Percentiles rank a stretch among this genome's conserved stretches.
Evolutionary conservation across 2,113 vertebrate species (phyloP).

Genomic region (Ibidorhyncha struthersii): DNA sequence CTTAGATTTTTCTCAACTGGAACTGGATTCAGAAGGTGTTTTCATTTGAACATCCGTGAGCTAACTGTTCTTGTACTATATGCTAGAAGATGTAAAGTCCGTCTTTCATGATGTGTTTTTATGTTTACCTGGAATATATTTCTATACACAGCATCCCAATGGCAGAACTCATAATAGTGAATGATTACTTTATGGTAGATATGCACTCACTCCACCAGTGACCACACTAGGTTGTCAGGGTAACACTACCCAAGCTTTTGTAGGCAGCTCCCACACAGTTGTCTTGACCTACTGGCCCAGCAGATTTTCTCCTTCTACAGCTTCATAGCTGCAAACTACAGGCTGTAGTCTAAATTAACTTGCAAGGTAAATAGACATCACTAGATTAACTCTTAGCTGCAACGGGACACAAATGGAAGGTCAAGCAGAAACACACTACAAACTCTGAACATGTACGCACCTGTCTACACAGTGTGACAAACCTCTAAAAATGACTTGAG

Average conservation of each 20-base stretch:
- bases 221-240: background rate
- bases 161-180: background rate
- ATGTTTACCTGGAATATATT: background rate
- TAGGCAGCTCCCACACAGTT: background rate
- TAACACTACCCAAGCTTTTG: background rate
- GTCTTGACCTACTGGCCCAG: background rate
- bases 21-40: background rate
- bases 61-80: background rate
- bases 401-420: background rate
- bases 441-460: background rate
- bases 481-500: background rate
- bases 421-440: background rate
- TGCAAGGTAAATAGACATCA: background rate
- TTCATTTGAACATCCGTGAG: background rate
- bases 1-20: background rate
- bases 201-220: background rate
- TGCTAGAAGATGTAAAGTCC: background rate
- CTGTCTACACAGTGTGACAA: background rate
- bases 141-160: background rate
- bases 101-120: background rate
- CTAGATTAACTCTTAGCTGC: background rate
- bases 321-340: background rate
- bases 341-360: background rate
- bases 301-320: background rate
- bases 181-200: background rate